A percentile compares a stretch with the other conserved stretches of the same genome.
Evolutionary conservation across 1,140 invertebrate genomes (phyloP).

Genomic region (Bombus difficillimus): DNA sequence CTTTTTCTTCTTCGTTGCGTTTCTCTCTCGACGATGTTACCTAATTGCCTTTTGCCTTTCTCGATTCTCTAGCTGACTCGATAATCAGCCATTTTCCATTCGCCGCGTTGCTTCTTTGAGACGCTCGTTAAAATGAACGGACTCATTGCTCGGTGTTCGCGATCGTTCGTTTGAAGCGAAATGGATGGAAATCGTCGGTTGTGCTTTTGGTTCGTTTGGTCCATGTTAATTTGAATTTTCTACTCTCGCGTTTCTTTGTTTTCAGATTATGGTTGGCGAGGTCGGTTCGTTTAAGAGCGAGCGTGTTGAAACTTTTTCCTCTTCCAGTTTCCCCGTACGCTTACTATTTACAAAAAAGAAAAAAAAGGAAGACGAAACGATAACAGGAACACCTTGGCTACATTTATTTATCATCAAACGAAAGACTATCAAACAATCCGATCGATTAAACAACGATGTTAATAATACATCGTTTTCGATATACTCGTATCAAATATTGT

Average conservation of each 20-base stretch:
- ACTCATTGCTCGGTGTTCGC: not conserved
- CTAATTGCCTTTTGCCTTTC: constrained; percentile 25
- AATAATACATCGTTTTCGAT: too few relatives aligned
- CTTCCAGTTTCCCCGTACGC: too few relatives aligned
- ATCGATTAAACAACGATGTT: too few relatives aligned
- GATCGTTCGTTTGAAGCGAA: not conserved
- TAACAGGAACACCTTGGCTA: too few relatives aligned
- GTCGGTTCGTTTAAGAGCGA: too few relatives aligned
- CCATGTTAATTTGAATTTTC: not conserved
- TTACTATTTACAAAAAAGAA: not conserved
- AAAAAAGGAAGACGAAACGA: not conserved
- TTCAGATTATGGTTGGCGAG: not conserved
- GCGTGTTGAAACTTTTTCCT: too few relatives aligned
- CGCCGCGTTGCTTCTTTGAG: not conserved
- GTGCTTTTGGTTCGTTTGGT: not conserved
- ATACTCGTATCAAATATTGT: not conserved
- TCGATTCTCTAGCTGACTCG: not conserved
- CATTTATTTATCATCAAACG: too few relatives aligned
- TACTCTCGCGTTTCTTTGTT: not conserved
- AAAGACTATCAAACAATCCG: too few relatives aligned
- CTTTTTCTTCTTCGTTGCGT: not conserved
- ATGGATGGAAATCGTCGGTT: not conserved
- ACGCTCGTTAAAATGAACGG: not conserved
- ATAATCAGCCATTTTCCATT: not conserved
- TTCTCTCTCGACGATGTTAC: not conserved